Conservation (phyloP, 2,888 invertebrate genomes). For the Polydrusus cervinus region DNA sequence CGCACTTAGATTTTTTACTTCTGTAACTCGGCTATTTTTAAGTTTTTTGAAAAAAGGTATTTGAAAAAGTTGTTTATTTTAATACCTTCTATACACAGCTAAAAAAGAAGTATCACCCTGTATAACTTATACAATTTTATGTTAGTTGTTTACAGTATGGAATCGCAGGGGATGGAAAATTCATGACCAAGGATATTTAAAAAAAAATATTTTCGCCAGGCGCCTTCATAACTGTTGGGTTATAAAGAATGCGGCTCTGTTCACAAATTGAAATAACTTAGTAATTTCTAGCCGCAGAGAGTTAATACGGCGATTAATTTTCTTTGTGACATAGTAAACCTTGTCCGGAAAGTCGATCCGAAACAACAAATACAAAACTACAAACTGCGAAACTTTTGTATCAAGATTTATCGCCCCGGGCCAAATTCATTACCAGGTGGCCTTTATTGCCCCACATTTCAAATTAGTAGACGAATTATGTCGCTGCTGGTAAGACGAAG, state of each 20-base stretch:
- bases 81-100: too few species aligned
- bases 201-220: constrained; percentile 16
- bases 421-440: constrained; percentile 51
- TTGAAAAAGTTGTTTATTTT: too few species aligned
- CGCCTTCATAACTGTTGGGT: constrained; percentile 15
- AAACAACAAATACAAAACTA: constrained; percentile 46
- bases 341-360: constrained; percentile 17
- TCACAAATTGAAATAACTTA: constrained; percentile 26
- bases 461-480: constrained; percentile 37
- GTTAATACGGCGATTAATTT: constrained; percentile 30
- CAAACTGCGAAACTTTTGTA: constrained; percentile 51
- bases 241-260: constrained; percentile 19
- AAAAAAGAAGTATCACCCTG: too few species aligned
- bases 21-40: too few species aligned
- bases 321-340: constrained; percentile 17
- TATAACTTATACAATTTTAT: too few species aligned
- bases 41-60: too few species aligned
- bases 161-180: too few species aligned
- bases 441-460: constrained; percentile 44
- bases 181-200: too few species aligned
- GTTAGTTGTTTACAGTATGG: too few species aligned
- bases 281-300: constrained; percentile 22
- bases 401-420: constrained; percentile 29
- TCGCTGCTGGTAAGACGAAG: constrained; percentile 30
- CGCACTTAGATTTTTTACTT: too few species aligned